Percentiles rank a stretch among this genome's conserved stretches.
Conservation (phyloP, 2,113 vertebrate species). For the Cynoglossus semilaevis region DNA sequence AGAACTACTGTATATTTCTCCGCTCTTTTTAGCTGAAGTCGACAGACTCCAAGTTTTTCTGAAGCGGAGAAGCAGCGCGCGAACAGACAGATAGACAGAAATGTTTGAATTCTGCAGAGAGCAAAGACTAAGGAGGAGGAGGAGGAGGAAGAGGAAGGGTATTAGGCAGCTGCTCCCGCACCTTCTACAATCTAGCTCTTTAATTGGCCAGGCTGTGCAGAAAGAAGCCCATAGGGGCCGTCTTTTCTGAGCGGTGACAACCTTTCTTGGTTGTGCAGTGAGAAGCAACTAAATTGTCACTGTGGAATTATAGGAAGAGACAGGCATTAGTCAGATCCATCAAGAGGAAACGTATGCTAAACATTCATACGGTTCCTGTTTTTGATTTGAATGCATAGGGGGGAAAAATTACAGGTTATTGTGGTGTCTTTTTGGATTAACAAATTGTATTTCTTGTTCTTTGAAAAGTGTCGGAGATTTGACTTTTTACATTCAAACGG, state of each 20-base stretch:
- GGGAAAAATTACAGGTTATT: background rate
- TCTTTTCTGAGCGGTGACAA: slow-evolving; percentile 62
- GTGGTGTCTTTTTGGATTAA: background rate
- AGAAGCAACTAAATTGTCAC: slow-evolving; percentile 62
- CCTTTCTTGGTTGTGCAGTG: slow-evolving; percentile 55
- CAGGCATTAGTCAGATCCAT: slow-evolving; percentile 57
- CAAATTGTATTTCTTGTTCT: background rate
- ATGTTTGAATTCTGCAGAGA: slow-evolving; percentile 35
- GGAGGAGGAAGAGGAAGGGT: slow-evolving; percentile 25
- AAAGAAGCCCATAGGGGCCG: slow-evolving; percentile 54
- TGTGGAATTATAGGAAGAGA: slow-evolving; percentile 57
- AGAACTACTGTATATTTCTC: no score
- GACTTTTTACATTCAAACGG: background rate
- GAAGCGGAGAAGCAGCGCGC: slow-evolving; percentile 14
- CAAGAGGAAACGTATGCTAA: slow-evolving; percentile 17
- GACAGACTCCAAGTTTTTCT: slow-evolving; percentile 24
- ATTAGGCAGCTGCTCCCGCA: slow-evolving; percentile 51
- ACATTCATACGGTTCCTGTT: slow-evolving; percentile 7
- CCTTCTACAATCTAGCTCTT: slow-evolving; percentile 45
- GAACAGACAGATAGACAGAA: background rate
- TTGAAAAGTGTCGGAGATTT: background rate
- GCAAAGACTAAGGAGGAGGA: background rate
- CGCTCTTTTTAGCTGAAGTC: slow-evolving; percentile 16
- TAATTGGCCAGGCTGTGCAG: slow-evolving; percentile 63
- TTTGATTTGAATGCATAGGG: slow-evolving; percentile 7